These are phyloP conservation scores for Amphiduros pacificus DNA, from an alignment of 2,888 invertebrate species.

Conservation along the genomic window DNA sequence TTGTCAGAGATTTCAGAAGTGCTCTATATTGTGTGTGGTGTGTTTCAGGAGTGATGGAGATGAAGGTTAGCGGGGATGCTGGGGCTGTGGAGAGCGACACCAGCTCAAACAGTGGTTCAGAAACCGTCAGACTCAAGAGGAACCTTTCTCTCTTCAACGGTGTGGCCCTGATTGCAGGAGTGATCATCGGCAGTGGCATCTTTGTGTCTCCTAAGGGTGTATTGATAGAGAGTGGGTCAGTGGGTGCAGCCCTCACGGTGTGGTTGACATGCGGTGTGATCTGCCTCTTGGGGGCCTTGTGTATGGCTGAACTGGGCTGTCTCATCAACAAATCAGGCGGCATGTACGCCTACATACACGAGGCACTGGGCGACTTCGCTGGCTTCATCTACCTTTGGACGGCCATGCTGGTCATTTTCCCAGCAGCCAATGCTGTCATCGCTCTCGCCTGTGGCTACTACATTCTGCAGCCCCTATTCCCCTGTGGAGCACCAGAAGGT, in stretches of 20 bases:
- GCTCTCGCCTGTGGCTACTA: conserved; percentile 55
- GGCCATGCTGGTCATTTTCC: conserved; percentile 51
- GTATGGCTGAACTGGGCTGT: conserved; percentile 89
- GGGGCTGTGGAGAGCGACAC: background rate
- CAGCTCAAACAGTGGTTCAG: background rate
- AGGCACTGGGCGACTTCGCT: conserved; percentile 50
- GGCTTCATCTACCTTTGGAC: conserved; percentile 50
- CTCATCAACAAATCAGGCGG: conserved; percentile 71
- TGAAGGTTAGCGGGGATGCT: too few relatives aligned
- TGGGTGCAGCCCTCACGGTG: conserved; percentile 81
- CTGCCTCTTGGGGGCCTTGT: conserved; percentile 80
- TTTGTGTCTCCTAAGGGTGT: conserved; percentile 83
- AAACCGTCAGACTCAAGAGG: conserved; percentile 69
- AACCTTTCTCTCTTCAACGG: conserved; percentile 83
- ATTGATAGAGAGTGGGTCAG: conserved; percentile 67
- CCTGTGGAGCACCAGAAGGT: conserved; percentile 45
- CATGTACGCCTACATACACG: conserved; percentile 62
- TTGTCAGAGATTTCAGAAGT: too few relatives aligned
- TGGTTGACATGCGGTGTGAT: conserved; percentile 82
- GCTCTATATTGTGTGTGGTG: too few relatives aligned
- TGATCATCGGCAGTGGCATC: conserved; percentile 93
- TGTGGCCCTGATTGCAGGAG: conserved; percentile 89
- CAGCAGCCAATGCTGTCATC: conserved; percentile 53
- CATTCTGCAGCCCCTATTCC: conserved; percentile 48
- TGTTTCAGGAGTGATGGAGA: too few relatives aligned